Evolutionary conservation across 2,113 vertebrate species (phyloP), one percentile per base, ranked within the genome.

Genomic region (Porphyrio hochstetteri): DNA sequence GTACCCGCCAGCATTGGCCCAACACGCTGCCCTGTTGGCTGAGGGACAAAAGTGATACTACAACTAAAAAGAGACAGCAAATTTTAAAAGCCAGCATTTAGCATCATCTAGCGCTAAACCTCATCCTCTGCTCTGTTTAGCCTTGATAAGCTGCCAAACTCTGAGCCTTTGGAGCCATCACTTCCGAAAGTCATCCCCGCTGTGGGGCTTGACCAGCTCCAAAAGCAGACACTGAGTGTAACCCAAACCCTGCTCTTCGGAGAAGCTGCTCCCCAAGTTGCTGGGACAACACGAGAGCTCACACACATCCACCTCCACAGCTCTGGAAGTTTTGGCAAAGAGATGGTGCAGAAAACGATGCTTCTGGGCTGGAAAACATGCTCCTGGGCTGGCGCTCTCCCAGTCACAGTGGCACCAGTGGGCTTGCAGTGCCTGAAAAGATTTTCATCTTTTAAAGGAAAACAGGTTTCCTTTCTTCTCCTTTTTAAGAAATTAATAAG

Each of bases 131-230:
- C 90, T 92, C 60, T 1, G 0, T 9, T 40, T 5, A 46, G 28
- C 3, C 2, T 13, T 17, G 40, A 42, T 36, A 23, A 89, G 69
- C 67, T 3, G 4, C 61, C 55, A 9, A 71, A 5, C 42, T 35
- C 1, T 0, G 28, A 80, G 57, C 3, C 0, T 28, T n/a, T 36
- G 28, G 46, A 74, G 33, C 13, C 36, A 3, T 61, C 1, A 0
- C 15, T 91, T 83, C 13, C n/a, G 81, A 57, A 70, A 53, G 2
- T 17, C 2, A 0, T n/a, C 21, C 17, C 24, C 27, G 5, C 3
- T 53, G 0, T 10, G 1, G 2, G 16, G 53, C 18, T 57, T 69
- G 24, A 33, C 24, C 33, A 69, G 50, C 29, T 82, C 76, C 63
- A 21, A 10, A 63, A 68, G 11, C 48, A 61, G 69, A 16, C 12